Evolutionary conservation across 2,113 vertebrate species (phyloP), one percentile per base, ranked within the genome.

Genomic region (Heterochromis multidens): DNA sequence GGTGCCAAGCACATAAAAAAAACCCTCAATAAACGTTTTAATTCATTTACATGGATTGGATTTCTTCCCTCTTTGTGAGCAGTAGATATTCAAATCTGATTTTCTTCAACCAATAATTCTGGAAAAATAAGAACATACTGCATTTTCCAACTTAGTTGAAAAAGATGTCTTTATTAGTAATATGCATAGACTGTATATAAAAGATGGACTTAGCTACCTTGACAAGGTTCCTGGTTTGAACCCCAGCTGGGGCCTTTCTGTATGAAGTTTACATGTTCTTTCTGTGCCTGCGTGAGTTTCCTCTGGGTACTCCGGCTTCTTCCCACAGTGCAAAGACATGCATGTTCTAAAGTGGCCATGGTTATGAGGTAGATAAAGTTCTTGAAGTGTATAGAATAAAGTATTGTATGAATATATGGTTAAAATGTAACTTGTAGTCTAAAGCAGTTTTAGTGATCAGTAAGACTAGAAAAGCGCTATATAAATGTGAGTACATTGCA

Each of bases 1-100:
- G 94, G 97, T 98, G 97, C 97, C 96, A 98, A 99, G 97, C 97
- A 99, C 97, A 95, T 94, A 97, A 94, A 96, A 96, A 95, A 93
- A 49, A 49, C 40, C 67, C 17, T 96, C 96, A 99, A 98, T 99
- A 99, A 99, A 98, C 94, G 93, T 96, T 96, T 96, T 93, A 96
- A 95, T 96, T 95, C 90, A 92, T 93, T 87, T 86, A 89, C 57
- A 57, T 83, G 49, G 65, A 88, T 93, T 85, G 57, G 56, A 84
- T 88, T 86, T 79, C 33, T 78, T 86, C 87, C 27, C 12, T 23
- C 70, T n/a, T 57, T 21, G 5, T 79, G 35, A 35, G 74, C 37
- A 56, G 35, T 29, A 60, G 46, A 29, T 52, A 1, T 31, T 16
- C 6, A 43, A 21, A 21, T 14, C 13, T 46, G 43, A 46, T 19